Evolutionary conservation across 1,140 invertebrate species (phyloP), one percentile per base, ranked within the genome.

Genomic region (Stegodyphus mimosarum): DNA sequence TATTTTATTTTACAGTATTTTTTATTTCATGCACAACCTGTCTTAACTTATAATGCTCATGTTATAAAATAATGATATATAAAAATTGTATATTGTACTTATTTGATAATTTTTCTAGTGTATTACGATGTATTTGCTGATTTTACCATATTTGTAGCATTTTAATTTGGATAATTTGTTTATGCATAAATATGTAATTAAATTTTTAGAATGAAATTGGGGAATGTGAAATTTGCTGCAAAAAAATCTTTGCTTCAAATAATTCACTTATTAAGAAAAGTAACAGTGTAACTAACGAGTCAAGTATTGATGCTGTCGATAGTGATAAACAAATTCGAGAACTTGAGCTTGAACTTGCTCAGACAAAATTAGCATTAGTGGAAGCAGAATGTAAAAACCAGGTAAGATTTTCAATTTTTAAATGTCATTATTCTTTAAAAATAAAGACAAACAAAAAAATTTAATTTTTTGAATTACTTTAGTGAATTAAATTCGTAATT

Each of bases 301-400:
- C 80, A 15, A 83, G 64, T 52, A 55, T 84, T 0, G 75, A 60
- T 50, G 53, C 52, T 77, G 67, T 85, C 0, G 83, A 85, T 72
- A 90, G 71, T 83, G 87, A 87, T 15, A 55, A 83, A n/a, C 70
- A 95, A 87, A 94, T 99, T 77, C 93, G 95, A 11, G 97, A 98
- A 90, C 91, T 99, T 48, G 98, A 99, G 90, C 91, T 99, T 72
- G 98, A 99, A 89, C 91, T 99, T 80, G 98, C 98, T 6, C 95
- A 98, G 90, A 97, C 98, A 0, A 99, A 99, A 90, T 92, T 99
- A 87, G 97, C 97, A 0, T 94, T 99, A 78, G 98, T 99, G 5
- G 97, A 99, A 91, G 95, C 97, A 0, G 96, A 99, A 91, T 99
- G 98, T 92, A 94, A 95, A 88, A 99, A 98, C 92, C 97, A 98